Conservation (phyloP, 2,888 invertebrate genomes). For the Sclerodermus sp. region DNA sequence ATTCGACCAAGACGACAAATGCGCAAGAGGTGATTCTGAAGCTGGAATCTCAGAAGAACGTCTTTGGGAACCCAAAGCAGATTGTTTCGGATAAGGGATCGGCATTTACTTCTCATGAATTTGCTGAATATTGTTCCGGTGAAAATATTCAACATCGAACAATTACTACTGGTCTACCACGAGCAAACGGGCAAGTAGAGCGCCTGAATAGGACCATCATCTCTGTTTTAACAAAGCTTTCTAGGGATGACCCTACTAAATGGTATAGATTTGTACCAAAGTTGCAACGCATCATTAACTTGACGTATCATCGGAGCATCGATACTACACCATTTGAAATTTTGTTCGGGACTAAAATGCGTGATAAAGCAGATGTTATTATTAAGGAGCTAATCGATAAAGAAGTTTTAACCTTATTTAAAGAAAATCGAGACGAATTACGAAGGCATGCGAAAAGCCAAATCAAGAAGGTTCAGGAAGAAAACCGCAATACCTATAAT, state of each 20-base stretch:
- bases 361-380: neutral
- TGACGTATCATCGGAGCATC: constrained; percentile 14
- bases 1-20: too few species aligned
- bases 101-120: too few species aligned
- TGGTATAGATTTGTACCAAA: too few species aligned
- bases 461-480: constrained; percentile 4
- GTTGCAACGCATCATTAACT: constrained; percentile 7
- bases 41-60: neutral
- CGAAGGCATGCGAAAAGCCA: constrained; percentile 5
- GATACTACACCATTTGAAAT: constrained; percentile 6
- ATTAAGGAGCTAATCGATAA: constrained; percentile 2
- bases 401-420: neutral
- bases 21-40: neutral
- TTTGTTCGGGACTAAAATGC: constrained; percentile 8
- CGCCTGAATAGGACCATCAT: too few species aligned
- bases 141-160: neutral
- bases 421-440: constrained; percentile 3
- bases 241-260: too few species aligned
- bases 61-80: neutral
- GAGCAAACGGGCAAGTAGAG: neutral
- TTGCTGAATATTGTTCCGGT: neutral
- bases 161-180: too few species aligned
- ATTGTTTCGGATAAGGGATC: too few species aligned
- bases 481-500: constrained; percentile 11
- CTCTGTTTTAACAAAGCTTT: neutral